Percentiles rank a stretch among this genome's conserved stretches.
Evolutionary conservation across 1,140 invertebrate genomes (phyloP).

Genomic region (Drosophila bocki): DNA sequence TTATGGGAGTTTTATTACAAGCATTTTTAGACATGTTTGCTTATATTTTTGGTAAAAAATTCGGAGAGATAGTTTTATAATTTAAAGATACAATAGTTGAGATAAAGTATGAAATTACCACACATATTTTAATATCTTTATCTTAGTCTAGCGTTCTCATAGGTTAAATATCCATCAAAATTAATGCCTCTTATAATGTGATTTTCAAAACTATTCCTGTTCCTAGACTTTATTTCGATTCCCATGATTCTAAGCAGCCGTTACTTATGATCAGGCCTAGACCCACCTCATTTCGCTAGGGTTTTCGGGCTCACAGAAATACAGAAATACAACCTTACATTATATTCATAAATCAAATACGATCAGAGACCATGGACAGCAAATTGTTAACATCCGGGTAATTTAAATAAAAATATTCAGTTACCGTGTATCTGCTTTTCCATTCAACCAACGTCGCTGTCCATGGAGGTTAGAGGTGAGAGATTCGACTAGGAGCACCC

Average conservation of each 20-base stretch:
- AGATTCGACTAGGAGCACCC: constrained; percentile 10
- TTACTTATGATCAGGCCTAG: constrained; percentile 12
- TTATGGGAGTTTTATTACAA: no score
- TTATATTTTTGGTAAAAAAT: no score
- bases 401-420: constrained; percentile 69
- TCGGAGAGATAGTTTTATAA: no score
- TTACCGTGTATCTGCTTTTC: constrained; percentile 35
- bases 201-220: not conserved
- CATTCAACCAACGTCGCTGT: constrained; percentile 54
- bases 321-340: constrained; percentile 21
- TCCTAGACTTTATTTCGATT: not conserved
- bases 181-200: not conserved
- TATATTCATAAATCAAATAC: constrained; percentile 70
- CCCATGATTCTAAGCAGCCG: constrained; percentile 25
- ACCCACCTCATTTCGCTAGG: constrained; percentile 19
- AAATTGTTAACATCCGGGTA: constrained; percentile 80
- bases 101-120: not conserved
- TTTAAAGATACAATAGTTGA: not conserved
- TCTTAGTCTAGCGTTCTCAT: not conserved
- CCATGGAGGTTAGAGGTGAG: constrained; percentile 13
- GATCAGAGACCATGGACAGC: constrained; percentile 66
- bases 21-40: not conserved
- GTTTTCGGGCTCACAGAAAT: not conserved
- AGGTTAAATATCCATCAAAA: not conserved
- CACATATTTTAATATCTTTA: no score